Conservation (phyloP, 2,113 vertebrate genomes). For the Mus musculus region GRCm39 chr14:81519501-81520000, state of each 20-base stretch:
- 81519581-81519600: not conserved
- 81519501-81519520: not conserved
- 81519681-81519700: not conserved
- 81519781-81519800: not conserved
- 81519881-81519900: not conserved
- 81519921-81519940: not conserved
- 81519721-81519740: not conserved
- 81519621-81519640: not conserved
- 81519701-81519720: not conserved
- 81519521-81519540: not conserved
- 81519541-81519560: not conserved
- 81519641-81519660: not conserved
- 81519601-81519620: not conserved
- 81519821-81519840: not conserved
- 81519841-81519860: not conserved
- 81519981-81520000: conserved; percentile 6
- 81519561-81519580: not conserved
- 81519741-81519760: not conserved
- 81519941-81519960: not conserved
- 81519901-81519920: not conserved
- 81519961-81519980: not conserved
- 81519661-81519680: not conserved
- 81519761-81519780: not conserved
- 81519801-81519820: not conserved
- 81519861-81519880: not conserved